Conservation (phyloP, 2,888 invertebrate genomes). For the Melinopterus prodromus region DNA sequence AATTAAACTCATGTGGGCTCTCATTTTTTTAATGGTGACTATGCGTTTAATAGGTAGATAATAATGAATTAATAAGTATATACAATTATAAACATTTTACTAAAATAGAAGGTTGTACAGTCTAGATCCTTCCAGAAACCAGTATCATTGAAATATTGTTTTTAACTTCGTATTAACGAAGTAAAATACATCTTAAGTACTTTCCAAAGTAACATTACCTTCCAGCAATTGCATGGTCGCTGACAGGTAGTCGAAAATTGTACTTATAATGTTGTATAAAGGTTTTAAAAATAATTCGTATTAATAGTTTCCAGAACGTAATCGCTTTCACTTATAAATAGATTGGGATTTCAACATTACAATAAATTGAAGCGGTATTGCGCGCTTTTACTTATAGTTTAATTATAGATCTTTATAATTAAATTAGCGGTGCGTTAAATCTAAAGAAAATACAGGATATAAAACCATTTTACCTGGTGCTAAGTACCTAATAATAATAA, state of each 20-base stretch:
- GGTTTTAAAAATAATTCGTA: not conserved
- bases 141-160: not conserved
- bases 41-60: too few relatives aligned
- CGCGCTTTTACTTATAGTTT: not conserved
- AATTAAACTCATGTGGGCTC: too few relatives aligned
- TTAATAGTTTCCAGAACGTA: not conserved
- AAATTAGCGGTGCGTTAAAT: not conserved
- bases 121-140: not conserved
- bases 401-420: not conserved
- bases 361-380: not conserved
- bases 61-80: too few relatives aligned
- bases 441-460: not conserved
- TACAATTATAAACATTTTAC: too few relatives aligned
- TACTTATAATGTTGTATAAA: not conserved
- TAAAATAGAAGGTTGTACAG: not conserved
- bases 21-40: too few relatives aligned
- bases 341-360: not conserved
- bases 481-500: too few relatives aligned
- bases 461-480: not conserved
- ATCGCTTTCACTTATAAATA: constrained; percentile 4
- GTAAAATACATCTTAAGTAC: not conserved
- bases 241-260: not conserved
- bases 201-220: not conserved
- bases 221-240: not conserved
- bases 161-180: not conserved